Conservation (phyloP, 2,888 invertebrate species). For the Dryocosmus kuriphilus region DNA sequence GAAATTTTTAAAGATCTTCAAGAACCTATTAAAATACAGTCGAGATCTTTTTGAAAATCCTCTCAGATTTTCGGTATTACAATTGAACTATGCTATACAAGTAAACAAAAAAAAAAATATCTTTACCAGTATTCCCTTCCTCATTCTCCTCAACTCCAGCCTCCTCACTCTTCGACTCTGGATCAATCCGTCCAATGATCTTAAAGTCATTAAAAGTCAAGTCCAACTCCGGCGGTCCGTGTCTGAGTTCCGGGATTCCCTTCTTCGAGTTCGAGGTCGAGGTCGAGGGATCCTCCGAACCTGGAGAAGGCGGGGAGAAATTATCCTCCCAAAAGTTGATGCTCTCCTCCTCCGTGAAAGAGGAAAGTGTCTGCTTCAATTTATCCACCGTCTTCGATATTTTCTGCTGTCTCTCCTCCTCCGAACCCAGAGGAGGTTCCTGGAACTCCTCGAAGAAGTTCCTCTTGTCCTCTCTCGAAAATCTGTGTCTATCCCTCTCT, state of each 20-base stretch:
- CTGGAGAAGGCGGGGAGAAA: constrained; percentile 43
- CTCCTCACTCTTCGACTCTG: neutral
- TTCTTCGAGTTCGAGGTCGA: constrained; percentile 46
- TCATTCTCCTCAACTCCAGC: neutral
- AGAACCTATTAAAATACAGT: no score
- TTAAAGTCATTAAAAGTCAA: constrained; percentile 68
- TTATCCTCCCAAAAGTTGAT: constrained; percentile 67
- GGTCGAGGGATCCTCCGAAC: constrained; percentile 27
- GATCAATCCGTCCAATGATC: constrained; percentile 69
- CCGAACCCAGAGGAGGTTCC: constrained; percentile 69
- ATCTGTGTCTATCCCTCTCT: constrained; percentile 3
- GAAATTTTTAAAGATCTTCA: no score
- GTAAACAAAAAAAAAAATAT: no score
- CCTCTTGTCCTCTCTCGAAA: neutral
- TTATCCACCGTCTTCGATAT: constrained; percentile 72
- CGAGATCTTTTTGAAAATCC: no score
- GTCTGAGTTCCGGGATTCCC: constrained; percentile 64
- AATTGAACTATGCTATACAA: no score
- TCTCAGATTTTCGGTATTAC: no score
- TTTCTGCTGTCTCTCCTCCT: constrained; percentile 72
- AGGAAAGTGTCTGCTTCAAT: constrained; percentile 69
- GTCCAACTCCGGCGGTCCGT: constrained; percentile 68
- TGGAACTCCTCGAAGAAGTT: constrained; percentile 43
- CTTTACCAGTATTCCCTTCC: constrained; percentile 18
- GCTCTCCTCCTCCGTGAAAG: constrained; percentile 64